These are phyloP conservation scores for Zosterops hypoxanthus DNA, from an alignment of 2,113 vertebrate genomes.

Conservation along the genomic window DNA sequence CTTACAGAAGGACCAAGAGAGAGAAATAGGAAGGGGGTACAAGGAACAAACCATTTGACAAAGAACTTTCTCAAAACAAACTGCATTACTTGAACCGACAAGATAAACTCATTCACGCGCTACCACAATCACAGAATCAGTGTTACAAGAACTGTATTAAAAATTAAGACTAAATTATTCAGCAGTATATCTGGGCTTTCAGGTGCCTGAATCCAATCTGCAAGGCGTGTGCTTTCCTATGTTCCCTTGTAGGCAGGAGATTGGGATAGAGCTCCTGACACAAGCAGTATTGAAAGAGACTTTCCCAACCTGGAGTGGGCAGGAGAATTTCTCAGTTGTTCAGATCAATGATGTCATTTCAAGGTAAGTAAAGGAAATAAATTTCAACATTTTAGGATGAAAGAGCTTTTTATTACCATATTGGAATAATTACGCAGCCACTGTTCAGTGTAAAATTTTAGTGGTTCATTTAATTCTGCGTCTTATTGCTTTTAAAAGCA, in stretches of 20 bases:
- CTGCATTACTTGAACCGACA: no score
- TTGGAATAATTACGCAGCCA: background rate
- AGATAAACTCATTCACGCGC: no score
- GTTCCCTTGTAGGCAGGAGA: background rate
- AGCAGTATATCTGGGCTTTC: background rate
- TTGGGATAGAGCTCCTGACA: constrained; percentile 38
- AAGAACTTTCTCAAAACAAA: no score
- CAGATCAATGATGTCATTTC: constrained; percentile 20
- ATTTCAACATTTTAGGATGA: background rate
- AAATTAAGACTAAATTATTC: background rate
- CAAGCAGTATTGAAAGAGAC: constrained; percentile 17
- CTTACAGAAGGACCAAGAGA: no score
- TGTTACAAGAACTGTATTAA: background rate
- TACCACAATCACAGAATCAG: background rate
- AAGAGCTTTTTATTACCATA: background rate
- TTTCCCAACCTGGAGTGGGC: constrained; percentile 18
- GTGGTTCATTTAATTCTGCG: background rate
- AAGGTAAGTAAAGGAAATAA: background rate
- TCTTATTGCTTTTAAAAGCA: background rate
- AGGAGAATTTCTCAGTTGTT: background rate
- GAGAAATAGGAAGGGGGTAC: no score
- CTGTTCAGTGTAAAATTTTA: background rate
- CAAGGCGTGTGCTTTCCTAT: background rate
- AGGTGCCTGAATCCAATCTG: background rate
- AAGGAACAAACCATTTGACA: no score